Base-by-base conservation (phyloP, 1,140 invertebrate species). In the Lepidurus packardi region DNA sequence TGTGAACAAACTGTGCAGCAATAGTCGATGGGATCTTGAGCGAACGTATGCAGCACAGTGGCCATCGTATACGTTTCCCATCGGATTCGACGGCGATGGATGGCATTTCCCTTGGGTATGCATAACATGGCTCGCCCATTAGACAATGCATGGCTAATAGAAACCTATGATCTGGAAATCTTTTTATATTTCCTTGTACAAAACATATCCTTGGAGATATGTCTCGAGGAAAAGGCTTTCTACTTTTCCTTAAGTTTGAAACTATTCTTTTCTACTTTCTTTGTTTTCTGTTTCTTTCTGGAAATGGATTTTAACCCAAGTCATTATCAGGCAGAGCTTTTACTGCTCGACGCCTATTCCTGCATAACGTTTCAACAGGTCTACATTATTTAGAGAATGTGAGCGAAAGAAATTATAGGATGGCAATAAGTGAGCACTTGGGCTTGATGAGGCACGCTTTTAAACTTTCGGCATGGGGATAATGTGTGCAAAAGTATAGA, bases 131-230 rank as follows among this genome's bases (percentile, higher is more conserved):
- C 53, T 65, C 53, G 53, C 53, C 53, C 53, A 65, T 65, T 65
- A 65, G 53, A 65, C 53, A 65, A 65, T 65, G 53, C 53, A 65
- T 65, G 53, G 53, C 53, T 65, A 65, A 65, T 65, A 65, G 53
- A 65, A 65, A 65, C 53, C 53, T 65, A 65, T 65, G 53, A 65
- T 65, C 53, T 65, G 53, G 21, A 65, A 65, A 65, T 21, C 53
- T 65, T 65, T 65, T 65, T 65, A 13, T 65, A 21, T 65, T 34
- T 65, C 53, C 13, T 13, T n/a, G 21, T 65, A 65, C 53, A 65
- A 65, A 65, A 65, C 53, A 65, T 16, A 65, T 65, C 53, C 53
- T 13, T 65, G 21, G 53, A 65, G 53, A 65, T 16, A 11, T 65
- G 16, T 65, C n/a, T n/a, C 53, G 7, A 47, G 45, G 45, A 47